Evolutionary conservation across 1,140 invertebrate species (phyloP).

Genomic region (Scaptomyza hsui): DNA sequence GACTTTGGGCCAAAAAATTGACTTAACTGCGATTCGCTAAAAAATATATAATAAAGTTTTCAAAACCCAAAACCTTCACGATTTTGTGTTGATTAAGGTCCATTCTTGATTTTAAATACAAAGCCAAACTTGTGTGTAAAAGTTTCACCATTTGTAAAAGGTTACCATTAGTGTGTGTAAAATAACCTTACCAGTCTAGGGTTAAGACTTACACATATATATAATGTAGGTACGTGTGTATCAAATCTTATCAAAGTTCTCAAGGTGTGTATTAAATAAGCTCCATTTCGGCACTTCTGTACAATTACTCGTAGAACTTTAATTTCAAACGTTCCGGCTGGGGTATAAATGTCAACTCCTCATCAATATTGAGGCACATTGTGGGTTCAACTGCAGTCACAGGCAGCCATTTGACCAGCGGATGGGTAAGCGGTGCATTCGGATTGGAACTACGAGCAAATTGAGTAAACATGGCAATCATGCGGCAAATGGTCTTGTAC

Average conservation of each 20-base stretch:
- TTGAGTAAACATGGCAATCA: constrained; percentile 83
- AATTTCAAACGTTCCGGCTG: constrained; percentile 81
- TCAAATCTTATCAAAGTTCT: constrained; percentile 27
- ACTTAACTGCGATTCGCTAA: too few relatives aligned
- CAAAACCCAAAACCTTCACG: too few relatives aligned
- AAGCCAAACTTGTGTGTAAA: too few relatives aligned
- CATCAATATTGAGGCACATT: constrained; percentile 82
- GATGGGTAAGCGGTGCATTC: constrained; percentile 54
- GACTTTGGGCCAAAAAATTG: too few relatives aligned
- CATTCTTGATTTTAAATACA: too few relatives aligned
- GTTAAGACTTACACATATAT: too few relatives aligned
- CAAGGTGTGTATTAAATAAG: constrained; percentile 35
- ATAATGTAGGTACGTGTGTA: background rate
- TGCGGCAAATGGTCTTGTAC: constrained; percentile 79
- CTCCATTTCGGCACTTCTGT: constrained; percentile 29
- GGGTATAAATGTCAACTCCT: constrained; percentile 73
- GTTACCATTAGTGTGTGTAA: too few relatives aligned
- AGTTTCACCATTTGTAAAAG: too few relatives aligned
- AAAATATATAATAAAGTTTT: too few relatives aligned
- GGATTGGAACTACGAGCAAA: constrained; percentile 83
- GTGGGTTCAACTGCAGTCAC: constrained; percentile 53
- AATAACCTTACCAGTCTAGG: too few relatives aligned
- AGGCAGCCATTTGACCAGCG: constrained; percentile 75
- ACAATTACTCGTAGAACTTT: constrained; percentile 61
- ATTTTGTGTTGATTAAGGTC: too few relatives aligned